These are phyloP conservation scores for Cryptoleucopteryx plumbea DNA, from an alignment of 2,113 vertebrate genomes.

Conservation along the genomic window DNA sequence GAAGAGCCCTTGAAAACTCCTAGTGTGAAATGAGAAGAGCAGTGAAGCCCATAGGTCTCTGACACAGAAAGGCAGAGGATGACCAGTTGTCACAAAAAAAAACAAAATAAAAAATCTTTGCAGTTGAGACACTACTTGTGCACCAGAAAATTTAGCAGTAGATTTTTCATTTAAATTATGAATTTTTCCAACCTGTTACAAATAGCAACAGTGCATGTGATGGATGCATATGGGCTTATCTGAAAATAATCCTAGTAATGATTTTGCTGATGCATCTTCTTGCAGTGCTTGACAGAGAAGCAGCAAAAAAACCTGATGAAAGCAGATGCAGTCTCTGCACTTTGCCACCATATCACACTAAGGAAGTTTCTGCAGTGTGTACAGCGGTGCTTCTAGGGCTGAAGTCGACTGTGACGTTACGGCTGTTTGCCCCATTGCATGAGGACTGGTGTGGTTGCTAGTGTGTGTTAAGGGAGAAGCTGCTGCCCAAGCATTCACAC, in stretches of 20 bases:
- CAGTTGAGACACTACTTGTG: background rate
- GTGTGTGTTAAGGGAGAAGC: no score
- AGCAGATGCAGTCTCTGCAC: background rate
- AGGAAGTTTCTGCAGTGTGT: background rate
- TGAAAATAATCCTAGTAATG: background rate
- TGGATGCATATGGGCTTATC: background rate
- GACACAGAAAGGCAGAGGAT: background rate
- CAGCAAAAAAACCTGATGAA: background rate
- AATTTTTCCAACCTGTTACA: background rate
- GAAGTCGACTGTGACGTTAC: background rate
- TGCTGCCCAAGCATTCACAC: no score
- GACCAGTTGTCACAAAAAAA: background rate
- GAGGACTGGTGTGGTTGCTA: fast-evolving
- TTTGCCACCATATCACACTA: background rate
- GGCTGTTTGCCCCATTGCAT: background rate
- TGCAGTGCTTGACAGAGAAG: background rate
- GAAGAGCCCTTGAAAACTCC: background rate
- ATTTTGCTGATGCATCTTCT: background rate
- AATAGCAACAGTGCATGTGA: background rate
- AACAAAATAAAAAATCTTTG: background rate
- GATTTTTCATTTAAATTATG: background rate
- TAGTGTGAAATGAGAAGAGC: background rate
- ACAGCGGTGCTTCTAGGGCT: background rate
- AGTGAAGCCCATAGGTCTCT: background rate
- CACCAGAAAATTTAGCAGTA: background rate